Conservation (phyloP, 2,113 vertebrate genomes). For the Syrmaticus mikado region DNA sequence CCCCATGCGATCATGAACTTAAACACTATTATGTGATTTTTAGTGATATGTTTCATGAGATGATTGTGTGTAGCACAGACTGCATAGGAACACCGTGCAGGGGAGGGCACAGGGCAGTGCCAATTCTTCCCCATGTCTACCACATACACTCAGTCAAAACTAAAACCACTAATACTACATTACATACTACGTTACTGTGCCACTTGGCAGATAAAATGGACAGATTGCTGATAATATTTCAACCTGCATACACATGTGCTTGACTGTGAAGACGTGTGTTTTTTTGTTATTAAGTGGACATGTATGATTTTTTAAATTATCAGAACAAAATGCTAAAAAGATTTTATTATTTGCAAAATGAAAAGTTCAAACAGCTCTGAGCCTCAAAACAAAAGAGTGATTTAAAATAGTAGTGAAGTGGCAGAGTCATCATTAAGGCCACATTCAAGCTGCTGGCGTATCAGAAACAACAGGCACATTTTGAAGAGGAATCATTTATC, state of each 20-base stretch:
- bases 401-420: background rate
- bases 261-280: background rate
- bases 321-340: background rate
- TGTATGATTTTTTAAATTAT: background rate
- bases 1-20: too few relatives aligned
- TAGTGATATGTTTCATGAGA: too few relatives aligned
- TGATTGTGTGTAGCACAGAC: too few relatives aligned
- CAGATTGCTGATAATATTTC: background rate
- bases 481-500: constrained; percentile 7
- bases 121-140: background rate
- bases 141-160: background rate
- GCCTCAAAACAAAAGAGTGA: background rate
- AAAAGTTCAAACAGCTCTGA: background rate
- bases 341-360: background rate
- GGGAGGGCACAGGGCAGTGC: background rate
- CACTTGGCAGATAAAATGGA: background rate
- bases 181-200: background rate
- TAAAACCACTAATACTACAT: background rate
- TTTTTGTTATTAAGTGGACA: background rate
- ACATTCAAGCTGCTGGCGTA: background rate
- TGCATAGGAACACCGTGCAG: background rate
- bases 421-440: background rate
- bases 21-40: too few relatives aligned
- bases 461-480: background rate
- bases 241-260: background rate